A percentile compares a stretch with the other conserved stretches of the same genome.
Evolutionary conservation across 2,888 invertebrate genomes (phyloP).

Genomic region (Ctenicera cuprea): DNA sequence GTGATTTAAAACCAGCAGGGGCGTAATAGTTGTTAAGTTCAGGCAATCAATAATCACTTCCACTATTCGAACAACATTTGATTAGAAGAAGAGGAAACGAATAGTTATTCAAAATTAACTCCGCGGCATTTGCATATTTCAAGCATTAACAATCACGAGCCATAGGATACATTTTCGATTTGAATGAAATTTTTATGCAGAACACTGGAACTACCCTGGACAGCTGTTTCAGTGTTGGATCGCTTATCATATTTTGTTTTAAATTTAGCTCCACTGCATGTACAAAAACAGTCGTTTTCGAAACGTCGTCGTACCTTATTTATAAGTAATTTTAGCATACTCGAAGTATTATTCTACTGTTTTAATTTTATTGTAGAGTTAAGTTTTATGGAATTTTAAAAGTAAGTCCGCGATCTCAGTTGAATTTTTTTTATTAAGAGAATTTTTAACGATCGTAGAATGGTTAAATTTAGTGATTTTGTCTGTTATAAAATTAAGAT

Average conservation of each 20-base stretch:
- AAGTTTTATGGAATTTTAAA: constrained; percentile 26
- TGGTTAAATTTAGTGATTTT: constrained; percentile 12
- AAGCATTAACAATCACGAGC: background rate
- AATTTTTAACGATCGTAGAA: constrained; percentile 10
- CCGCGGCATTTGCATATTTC: constrained; percentile 4
- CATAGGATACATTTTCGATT: constrained; percentile 5
- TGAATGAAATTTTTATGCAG: constrained; percentile 11
- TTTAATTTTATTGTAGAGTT: constrained; percentile 28
- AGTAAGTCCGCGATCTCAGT: constrained; percentile 37
- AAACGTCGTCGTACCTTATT: background rate
- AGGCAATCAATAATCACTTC: constrained; percentile 14
- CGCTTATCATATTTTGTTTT: background rate
- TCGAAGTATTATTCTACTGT: constrained; percentile 14
- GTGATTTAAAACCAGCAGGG: constrained; percentile 32
- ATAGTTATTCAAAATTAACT: background rate
- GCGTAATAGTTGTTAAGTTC: constrained; percentile 6
- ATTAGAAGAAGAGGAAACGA: background rate
- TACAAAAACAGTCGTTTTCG: constrained; percentile 14
- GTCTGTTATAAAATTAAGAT: constrained; percentile 42
- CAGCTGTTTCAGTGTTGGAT: constrained; percentile 3
- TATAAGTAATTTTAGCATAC: constrained; percentile 14
- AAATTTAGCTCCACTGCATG: background rate
- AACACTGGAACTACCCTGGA: background rate
- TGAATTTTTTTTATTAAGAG: constrained; percentile 9
- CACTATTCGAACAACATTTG: background rate